Evolutionary conservation across 2,797 vertebrate species (phyloP).

Genomic region (Diceros bicornis): DNA sequence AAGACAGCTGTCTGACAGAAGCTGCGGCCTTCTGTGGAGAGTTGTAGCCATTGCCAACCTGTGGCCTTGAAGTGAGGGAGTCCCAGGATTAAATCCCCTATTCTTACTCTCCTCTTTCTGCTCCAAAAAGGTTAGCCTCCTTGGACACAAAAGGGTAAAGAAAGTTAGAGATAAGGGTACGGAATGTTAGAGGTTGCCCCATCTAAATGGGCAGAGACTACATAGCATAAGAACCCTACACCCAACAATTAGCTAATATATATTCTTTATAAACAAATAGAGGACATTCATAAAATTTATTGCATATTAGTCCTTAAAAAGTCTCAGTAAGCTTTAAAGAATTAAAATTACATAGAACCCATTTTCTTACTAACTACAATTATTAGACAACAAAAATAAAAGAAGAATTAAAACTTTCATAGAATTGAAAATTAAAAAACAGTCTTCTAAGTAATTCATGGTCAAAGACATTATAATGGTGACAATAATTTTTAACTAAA

Average conservation of each 20-base stretch:
- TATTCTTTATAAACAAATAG: neutral
- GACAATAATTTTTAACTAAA: conserved; percentile 1
- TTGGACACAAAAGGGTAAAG: neutral
- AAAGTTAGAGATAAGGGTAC: neutral
- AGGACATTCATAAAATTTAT: neutral
- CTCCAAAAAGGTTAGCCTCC: neutral
- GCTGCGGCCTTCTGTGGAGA: neutral
- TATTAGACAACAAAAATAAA: conserved; percentile 1
- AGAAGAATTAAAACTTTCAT: neutral
- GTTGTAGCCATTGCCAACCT: neutral
- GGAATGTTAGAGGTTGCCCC: neutral
- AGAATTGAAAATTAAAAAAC: neutral
- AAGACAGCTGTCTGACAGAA: neutral
- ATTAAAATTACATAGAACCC: neutral
- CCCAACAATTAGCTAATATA: neutral
- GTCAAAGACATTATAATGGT: neutral
- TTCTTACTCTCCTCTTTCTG: neutral
- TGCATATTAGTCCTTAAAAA: neutral
- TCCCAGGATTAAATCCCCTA: neutral
- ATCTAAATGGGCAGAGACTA: neutral
- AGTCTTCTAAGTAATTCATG: neutral
- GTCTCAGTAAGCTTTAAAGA: neutral
- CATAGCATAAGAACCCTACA: neutral
- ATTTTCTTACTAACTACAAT: neutral
- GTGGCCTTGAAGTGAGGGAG: neutral